These are phyloP conservation scores for Gryllus longicercus DNA, from an alignment of 2,888 invertebrate genomes.

Conservation along the genomic window DNA sequence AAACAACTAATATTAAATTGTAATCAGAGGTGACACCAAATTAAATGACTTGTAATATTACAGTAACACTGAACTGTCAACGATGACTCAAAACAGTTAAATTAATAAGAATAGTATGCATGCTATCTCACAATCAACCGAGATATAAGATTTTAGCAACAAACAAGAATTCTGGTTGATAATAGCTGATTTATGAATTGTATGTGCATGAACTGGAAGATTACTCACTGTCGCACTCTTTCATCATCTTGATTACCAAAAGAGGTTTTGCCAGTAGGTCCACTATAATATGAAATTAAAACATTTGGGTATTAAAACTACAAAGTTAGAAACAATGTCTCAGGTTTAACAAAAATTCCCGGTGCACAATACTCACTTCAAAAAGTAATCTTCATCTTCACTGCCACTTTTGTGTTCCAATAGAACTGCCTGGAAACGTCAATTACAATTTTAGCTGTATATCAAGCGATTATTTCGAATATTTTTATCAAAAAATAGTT, in stretches of 20 bases:
- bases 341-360: neutral
- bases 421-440: slow-evolving; percentile 42
- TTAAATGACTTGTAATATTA: no score
- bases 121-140: no score
- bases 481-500: neutral
- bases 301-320: neutral
- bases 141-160: no score
- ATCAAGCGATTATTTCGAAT: neutral
- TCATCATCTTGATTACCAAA: slow-evolving; percentile 35
- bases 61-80: no score
- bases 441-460: neutral
- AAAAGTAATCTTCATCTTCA: slow-evolving; percentile 44
- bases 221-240: slow-evolving; percentile 34
- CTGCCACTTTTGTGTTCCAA: slow-evolving; percentile 47
- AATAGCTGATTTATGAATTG: neutral
- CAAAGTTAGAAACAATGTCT: no score
- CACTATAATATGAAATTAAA: slow-evolving; percentile 38
- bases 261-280: slow-evolving; percentile 38
- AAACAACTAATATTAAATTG: no score
- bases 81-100: no score
- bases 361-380: slow-evolving; percentile 41
- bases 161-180: no score
- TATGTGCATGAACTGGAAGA: neutral
- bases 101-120: no score
- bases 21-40: no score